Base-by-base conservation (phyloP, 2,113 vertebrate species). In the Condylura cristata region DNA sequence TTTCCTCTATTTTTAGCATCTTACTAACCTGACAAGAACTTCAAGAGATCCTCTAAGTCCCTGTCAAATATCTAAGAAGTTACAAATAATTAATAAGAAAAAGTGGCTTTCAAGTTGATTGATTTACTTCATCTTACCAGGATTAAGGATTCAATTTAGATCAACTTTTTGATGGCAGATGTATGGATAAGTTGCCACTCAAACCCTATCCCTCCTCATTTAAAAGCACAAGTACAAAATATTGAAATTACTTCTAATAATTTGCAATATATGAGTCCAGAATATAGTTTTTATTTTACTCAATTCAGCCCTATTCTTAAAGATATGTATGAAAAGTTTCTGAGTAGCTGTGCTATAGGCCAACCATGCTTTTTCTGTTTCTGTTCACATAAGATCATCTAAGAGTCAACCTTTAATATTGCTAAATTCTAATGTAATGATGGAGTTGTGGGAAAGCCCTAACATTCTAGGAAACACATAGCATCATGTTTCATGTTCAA, bases 301-400 rank as follows among this genome's bases (percentile, higher is more conserved):
- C 66, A 93, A n/a, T 60, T 89, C 71, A 92, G n/a, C 44, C 46
- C 26, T 30, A 51, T 90, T 91, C 51, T 74, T 83, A 44, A 78
- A 26, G 51, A 86, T 26, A 63, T 53, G 5, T 32, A n/a, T 24
- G 26, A 78, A 46, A 39, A 34, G 12, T 80, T 63, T 75, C 32
- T 61, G 32, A 71, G n/a, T 17, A 71, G n/a, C 41, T 76, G 8
- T 58, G 12, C 4, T 58, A 5, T 86, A 18, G 82, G 28, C 41
- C 22, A 48, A 61, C 68, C 14, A 56, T 34, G 0, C 8, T 76
- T 84, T 84, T 78, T 5, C 65, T 98, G 98, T 60, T 86, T 81
- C 39, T 51, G 10, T 89, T 34, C 32, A 70, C 75, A 87, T 75
- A 17, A 92, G 24, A 74, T 39, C 30, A 88, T 22, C 4, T 6